phyloP scores from a whole-genome alignment of 2,797 vertebrate species.

The Craterocephalus amniculus region DNA sequence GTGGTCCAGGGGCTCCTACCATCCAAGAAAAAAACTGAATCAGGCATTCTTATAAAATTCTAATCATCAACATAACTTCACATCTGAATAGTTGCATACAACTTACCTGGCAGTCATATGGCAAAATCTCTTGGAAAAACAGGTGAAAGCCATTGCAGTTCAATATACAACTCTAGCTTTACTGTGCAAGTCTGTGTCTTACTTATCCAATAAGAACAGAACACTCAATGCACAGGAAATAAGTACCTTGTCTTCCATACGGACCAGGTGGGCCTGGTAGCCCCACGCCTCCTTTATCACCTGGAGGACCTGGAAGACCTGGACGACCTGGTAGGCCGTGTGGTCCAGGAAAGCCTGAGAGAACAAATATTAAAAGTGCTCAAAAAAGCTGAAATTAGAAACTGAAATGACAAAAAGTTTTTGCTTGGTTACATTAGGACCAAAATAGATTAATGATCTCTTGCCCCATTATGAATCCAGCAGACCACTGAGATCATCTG shows the following conservation, averaged over 20 bases:
- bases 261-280: slow-evolving; percentile 51
- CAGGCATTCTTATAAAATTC: neutral
- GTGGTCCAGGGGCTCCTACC: slow-evolving; percentile 57
- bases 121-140: too few species aligned
- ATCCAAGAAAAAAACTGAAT: too few species aligned
- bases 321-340: slow-evolving; percentile 32
- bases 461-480: too few species aligned
- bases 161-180: too few species aligned
- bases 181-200: too few species aligned
- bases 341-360: slow-evolving; percentile 58
- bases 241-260: slow-evolving; percentile 61
- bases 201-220: neutral
- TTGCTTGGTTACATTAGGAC: too few species aligned
- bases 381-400: too few species aligned
- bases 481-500: too few species aligned
- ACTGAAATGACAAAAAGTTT: too few species aligned
- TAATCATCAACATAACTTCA: neutral
- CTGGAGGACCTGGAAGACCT: slow-evolving; percentile 55
- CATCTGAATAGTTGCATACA: neutral
- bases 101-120: neutral
- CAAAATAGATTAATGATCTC: too few species aligned
- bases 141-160: too few species aligned
- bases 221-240: slow-evolving; percentile 3
- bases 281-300: slow-evolving; percentile 54
- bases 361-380: slow-evolving; percentile 3